Evolutionary conservation across 2,797 vertebrate genomes (phyloP).

Genomic region (Urocyon cinereoargenteus): DNA sequence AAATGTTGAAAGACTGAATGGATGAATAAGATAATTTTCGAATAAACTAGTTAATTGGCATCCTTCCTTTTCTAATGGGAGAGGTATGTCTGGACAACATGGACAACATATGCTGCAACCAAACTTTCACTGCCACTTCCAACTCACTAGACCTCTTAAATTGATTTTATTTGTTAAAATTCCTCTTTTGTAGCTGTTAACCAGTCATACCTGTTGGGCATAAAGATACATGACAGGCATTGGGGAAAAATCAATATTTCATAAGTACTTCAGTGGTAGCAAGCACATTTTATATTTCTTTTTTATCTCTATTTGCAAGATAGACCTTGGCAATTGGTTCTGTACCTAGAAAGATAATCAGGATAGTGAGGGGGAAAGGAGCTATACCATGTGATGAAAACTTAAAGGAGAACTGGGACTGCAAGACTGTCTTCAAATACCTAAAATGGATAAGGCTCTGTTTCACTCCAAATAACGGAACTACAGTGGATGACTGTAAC

Average conservation of each 20-base stretch:
- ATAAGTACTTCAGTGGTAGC: slow-evolving; percentile 37
- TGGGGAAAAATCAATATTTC: not conserved
- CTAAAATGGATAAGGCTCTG: not conserved
- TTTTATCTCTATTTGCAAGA: slow-evolving; percentile 30
- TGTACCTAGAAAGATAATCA: not conserved
- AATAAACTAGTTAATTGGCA: not conserved
- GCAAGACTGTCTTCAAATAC: not conserved
- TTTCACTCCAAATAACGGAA: not conserved
- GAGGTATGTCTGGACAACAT: not conserved
- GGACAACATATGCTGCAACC: not conserved
- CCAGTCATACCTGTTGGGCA: not conserved
- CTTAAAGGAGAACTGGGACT: not conserved
- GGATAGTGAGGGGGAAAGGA: not conserved
- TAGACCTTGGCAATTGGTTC: slow-evolving; percentile 23
- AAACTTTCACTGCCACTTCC: not conserved
- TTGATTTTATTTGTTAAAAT: slow-evolving; percentile 23
- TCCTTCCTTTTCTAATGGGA: not conserved
- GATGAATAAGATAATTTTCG: not conserved
- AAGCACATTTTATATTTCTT: slow-evolving; percentile 44
- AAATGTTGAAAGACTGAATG: not conserved
- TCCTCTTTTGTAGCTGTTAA: slow-evolving; percentile 8
- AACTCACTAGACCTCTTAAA: not conserved
- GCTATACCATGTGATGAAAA: not conserved
- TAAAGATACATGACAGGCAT: not conserved
- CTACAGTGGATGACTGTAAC: not conserved